Percentiles rank a stretch among this genome's conserved stretches.
phyloP scores from a whole-genome alignment of 2,113 vertebrate genomes.

The Furnarius figulus region DNA sequence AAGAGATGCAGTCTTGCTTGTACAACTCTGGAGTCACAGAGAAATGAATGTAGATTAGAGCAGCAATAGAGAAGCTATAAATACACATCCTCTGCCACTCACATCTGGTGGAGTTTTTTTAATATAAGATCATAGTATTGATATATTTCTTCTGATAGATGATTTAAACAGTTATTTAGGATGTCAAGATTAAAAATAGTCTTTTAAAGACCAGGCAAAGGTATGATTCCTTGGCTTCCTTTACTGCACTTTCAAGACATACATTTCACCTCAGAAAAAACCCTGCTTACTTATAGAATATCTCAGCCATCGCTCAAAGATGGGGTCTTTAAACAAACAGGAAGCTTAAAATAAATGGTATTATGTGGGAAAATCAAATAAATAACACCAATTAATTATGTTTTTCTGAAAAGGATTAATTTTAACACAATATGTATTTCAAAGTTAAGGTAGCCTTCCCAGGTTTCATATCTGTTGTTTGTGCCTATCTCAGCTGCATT shows the following conservation, averaged over 20 bases:
- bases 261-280: not conserved
- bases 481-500: not conserved
- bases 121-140: conserved; percentile 43
- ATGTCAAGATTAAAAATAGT: conserved; percentile 68
- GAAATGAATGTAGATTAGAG: conserved; percentile 70
- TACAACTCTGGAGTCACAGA: conserved; percentile 47
- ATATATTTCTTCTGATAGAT: conserved; percentile 57
- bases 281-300: not conserved
- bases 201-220: conserved; percentile 50
- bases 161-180: conserved; percentile 59
- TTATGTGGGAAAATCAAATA: conserved; percentile 6
- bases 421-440: not conserved
- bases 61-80: conserved; percentile 69
- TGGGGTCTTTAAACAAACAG: conserved; percentile 2
- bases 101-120: conserved; percentile 46
- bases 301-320: not conserved
- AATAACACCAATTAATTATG: not conserved
- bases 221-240: conserved; percentile 24
- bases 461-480: not conserved
- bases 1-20: conserved; percentile 56
- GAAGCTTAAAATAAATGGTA: conserved; percentile 5
- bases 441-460: not conserved
- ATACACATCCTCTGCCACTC: conserved; percentile 55
- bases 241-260: not conserved
- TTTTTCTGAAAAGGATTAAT: conserved; percentile 4